Percentiles rank a stretch among this genome's conserved stretches.
phyloP scores from a whole-genome alignment of 2,797 vertebrate species.

The Nyctalus aviator region DNA sequence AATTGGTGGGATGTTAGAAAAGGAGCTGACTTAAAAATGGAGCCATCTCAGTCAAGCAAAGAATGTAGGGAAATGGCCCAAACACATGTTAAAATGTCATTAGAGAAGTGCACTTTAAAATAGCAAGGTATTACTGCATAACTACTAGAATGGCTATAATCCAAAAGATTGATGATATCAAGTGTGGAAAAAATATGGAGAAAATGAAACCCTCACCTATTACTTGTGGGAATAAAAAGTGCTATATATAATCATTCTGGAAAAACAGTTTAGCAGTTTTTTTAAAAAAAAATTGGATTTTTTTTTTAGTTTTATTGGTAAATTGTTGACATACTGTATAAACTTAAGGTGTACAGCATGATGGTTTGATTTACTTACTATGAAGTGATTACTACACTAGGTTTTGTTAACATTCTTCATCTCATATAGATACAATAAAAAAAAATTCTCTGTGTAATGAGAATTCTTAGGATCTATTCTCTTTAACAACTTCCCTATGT shows the following conservation, averaged over 20 bases:
- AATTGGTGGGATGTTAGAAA: conserved; percentile 17
- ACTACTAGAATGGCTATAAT: neutral
- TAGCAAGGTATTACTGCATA: neutral
- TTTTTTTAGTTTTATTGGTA: neutral
- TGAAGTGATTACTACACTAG: neutral
- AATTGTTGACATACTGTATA: neutral
- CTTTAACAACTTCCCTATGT: neutral
- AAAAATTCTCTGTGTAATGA: neutral
- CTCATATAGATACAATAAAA: neutral
- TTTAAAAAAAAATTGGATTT: neutral
- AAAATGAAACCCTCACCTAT: neutral
- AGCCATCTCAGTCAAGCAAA: neutral
- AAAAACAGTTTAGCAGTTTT: neutral
- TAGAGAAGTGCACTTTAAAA: conserved; percentile 11
- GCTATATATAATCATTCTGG: neutral
- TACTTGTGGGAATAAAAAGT: neutral
- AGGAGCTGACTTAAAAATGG: conserved; percentile 48
- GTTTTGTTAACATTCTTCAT: neutral
- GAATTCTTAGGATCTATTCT: neutral
- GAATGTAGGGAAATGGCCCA: neutral
- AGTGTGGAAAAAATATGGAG: neutral
- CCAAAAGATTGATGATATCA: neutral
- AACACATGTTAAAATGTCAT: neutral
- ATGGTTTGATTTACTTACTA: neutral
- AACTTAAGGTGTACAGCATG: neutral